Evolutionary conservation across 2,113 vertebrate genomes (phyloP), one percentile per base, ranked within the genome.

Genomic region (Halcyon malimbica): DNA sequence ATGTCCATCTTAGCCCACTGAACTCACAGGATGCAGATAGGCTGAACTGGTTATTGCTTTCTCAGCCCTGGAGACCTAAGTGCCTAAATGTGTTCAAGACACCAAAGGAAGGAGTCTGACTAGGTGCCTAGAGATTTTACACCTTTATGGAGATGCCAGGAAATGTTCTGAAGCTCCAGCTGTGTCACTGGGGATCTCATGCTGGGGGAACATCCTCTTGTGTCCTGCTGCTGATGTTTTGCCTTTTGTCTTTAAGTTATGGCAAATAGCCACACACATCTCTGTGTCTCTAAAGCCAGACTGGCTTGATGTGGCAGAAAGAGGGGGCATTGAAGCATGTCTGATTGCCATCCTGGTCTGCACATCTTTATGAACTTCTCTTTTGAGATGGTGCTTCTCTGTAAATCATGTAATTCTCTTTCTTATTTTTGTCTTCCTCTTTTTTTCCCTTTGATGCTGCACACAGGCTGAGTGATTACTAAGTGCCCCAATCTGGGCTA

Each of bases 191-290:
- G 17, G 31, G 33, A 59, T 33, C 44, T 50, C 39, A 17, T 31
- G 10, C 23, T 62, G 31, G 42, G 1, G 1, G 5, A 60, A 35
- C 8, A n/a, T 68, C 54, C 29, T 16, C 7, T 53, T 78, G 44
- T 64, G 54, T 69, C 46, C 62, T 56, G 39, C 8, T 59, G 50
- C 2, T 33, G 31, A n/a, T 60, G 13, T n/a, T 35, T 48, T 78
- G 37, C 17, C 54, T 62, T 86, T 33, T 83, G 35, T 56, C 62
- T 82, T 53, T 14, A 3, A 24, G 31, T 46, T 71, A 16, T 51
- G 16, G 4, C 60, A 77, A 68, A 24, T 19, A 92, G 11, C 37
- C 65, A 37, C 2, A 0, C 15, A 18, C 0, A 0, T 33, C 13
- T 57, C 80, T 60, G n/a, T 13, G 23, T 10, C 54, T 71, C n/a